A percentile compares a stretch with the other conserved stretches of the same genome.
Evolutionary conservation across 2,113 vertebrate species (phyloP).

Genomic region (Herpailurus yagouaroundi): DNA sequence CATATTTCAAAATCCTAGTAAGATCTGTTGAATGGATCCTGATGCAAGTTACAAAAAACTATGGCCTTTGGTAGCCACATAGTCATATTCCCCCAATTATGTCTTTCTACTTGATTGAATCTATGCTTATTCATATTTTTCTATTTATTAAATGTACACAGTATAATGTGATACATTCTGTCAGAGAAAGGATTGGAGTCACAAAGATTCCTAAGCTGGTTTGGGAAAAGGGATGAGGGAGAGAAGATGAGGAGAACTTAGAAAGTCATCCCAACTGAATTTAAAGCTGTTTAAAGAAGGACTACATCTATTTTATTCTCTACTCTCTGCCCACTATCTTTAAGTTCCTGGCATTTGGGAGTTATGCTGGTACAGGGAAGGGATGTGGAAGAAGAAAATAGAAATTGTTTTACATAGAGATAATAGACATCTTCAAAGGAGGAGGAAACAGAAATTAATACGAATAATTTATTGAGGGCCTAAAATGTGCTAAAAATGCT

Average conservation of each 20-base stretch:
- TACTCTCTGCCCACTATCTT: background rate
- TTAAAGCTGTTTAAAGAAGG: background rate
- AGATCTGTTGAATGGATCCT: background rate
- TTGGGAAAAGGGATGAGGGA: background rate
- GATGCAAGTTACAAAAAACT: background rate
- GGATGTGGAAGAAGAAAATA: background rate
- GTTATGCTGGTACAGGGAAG: background rate
- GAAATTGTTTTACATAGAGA: background rate
- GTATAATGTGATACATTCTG: background rate
- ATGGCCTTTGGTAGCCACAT: background rate
- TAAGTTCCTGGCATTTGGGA: background rate
- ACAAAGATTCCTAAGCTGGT: background rate
- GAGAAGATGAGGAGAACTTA: background rate
- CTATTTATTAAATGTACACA: background rate
- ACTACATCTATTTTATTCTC: background rate
- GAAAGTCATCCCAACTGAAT: background rate
- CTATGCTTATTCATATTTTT: background rate
- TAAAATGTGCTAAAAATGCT: slow-evolving; percentile 10
- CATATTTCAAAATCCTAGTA: slow-evolving; percentile 47
- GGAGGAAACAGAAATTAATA: background rate
- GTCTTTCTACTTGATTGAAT: background rate
- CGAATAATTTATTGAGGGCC: background rate
- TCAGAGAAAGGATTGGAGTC: background rate
- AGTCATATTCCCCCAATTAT: background rate
- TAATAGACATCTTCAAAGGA: background rate